These are phyloP conservation scores for Gymnogyps californianus DNA, from an alignment of 2,113 vertebrate genomes.

Conservation along the genomic window DNA sequence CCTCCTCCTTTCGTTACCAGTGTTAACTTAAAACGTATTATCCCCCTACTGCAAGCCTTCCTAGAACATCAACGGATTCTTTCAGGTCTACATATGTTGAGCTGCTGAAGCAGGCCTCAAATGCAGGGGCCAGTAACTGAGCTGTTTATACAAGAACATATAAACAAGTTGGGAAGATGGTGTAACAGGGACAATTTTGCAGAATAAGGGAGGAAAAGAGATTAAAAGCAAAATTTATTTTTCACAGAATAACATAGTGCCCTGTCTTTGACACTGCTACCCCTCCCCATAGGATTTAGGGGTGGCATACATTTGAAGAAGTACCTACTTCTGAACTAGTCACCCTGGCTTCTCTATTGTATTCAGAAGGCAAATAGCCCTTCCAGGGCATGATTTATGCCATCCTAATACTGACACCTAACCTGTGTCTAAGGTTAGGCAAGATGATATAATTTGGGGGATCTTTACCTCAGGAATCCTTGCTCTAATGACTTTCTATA, in stretches of 20 bases:
- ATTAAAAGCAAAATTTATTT: not conserved
- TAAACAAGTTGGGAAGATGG: not conserved
- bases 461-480: not conserved
- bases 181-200: not conserved
- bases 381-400: not conserved
- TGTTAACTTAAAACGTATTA: not conserved
- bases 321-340: not conserved
- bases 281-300: not conserved
- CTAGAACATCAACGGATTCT: accelerated
- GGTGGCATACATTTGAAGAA: not conserved
- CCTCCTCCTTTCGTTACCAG: not conserved
- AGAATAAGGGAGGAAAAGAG: not conserved
- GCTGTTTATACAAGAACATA: not conserved
- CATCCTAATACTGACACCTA: not conserved
- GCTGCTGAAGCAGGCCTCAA: not conserved
- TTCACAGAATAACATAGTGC: not conserved
- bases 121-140: not conserved
- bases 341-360: not conserved
- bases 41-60: not conserved
- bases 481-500: not conserved
- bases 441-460: not conserved
- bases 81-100: not conserved
- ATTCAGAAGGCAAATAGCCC: not conserved
- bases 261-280: not conserved
- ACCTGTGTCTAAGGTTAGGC: not conserved